phyloP scores from a whole-genome alignment of 2,113 vertebrate genomes.

The Austrofundulus limnaeus region DNA sequence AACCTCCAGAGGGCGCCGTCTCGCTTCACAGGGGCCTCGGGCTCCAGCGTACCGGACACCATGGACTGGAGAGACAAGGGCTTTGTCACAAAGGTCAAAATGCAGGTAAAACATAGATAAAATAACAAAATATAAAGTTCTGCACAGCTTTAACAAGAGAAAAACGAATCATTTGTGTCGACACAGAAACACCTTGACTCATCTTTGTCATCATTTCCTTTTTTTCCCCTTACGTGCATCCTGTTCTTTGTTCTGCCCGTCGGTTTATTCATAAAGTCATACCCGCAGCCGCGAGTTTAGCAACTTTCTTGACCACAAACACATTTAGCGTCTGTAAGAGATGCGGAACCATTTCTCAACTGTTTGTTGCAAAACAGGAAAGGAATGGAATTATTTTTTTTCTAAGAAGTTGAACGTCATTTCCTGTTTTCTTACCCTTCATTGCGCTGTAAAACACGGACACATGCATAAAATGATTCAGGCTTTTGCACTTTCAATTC shows the following conservation, averaged over 20 bases:
- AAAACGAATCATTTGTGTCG: neutral
- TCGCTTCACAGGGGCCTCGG: neutral
- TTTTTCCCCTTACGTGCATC: constrained; percentile 5
- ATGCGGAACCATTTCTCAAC: neutral
- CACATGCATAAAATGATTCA: too few species aligned
- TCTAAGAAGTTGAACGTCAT: too few species aligned
- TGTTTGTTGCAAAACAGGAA: too few species aligned
- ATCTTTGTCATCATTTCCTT: neutral
- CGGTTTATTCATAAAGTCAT: neutral
- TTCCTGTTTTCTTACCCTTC: too few species aligned
- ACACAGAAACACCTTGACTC: neutral
- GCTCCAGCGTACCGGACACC: constrained; percentile 57
- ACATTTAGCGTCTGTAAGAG: neutral
- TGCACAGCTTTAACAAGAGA: neutral
- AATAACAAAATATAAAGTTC: neutral
- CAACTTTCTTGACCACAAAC: neutral
- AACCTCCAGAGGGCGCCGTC: constrained; percentile 33
- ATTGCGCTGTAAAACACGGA: too few species aligned
- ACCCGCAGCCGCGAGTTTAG: neutral
- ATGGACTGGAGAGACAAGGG: constrained; percentile 86
- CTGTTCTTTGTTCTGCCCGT: neutral
- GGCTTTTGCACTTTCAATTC: too few species aligned
- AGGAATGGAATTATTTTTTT: too few species aligned
- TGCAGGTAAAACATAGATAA: constrained; percentile 80
- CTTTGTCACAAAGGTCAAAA: constrained; percentile 84